Base-by-base conservation (phyloP, 1,140 invertebrate genomes). In the Diorhabda sublineata region DNA sequence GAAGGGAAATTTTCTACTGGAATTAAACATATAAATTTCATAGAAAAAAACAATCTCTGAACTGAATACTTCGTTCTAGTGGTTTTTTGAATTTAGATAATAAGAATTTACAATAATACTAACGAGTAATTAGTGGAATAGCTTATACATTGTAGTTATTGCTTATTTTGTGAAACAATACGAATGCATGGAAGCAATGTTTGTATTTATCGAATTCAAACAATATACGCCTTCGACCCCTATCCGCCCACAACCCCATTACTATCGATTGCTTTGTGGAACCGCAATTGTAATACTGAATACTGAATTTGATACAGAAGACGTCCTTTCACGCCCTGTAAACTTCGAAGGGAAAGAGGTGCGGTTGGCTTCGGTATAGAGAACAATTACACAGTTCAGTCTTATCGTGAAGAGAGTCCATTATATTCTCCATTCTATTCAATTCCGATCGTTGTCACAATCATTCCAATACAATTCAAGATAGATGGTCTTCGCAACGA, bases 401-500 rank as follows among this genome's bases (percentile, higher is more conserved):
- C 72, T 73, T 73, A 73, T 73, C 72, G 72, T 64, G 44, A 47
- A 47, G 61, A 64, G 69, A 57, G 52, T 65, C 71, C 71, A 71
- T 72, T 74, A 74, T 72, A 70, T 70, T 45, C 61, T 58, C 6
- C 47, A 52, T 69, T 71, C 73, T 58, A 75, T 74, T 74, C 69
- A 74, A 73, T 74, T 71, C 69, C 68, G 68, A 56, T 62, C 65
- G 70, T 69, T 74, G 74, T 76, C 74, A 76, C 67, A 73, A 73
- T 76, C 75, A 75, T 73, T 73, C 73, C 61, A 70, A 67, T 72
- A 74, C 73, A 70, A 75, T 75, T 73, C 73, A 76, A 74, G 73
- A 76, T 75, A 67, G 72, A 76, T 76, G 73, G 70, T 67, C 66
- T 63, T 63, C 63, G 62, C 42, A 66, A 59, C 60, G 67, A 64